Base-by-base conservation (phyloP, 2,888 invertebrate species). In the Arrhopalites spinosus region DNA sequence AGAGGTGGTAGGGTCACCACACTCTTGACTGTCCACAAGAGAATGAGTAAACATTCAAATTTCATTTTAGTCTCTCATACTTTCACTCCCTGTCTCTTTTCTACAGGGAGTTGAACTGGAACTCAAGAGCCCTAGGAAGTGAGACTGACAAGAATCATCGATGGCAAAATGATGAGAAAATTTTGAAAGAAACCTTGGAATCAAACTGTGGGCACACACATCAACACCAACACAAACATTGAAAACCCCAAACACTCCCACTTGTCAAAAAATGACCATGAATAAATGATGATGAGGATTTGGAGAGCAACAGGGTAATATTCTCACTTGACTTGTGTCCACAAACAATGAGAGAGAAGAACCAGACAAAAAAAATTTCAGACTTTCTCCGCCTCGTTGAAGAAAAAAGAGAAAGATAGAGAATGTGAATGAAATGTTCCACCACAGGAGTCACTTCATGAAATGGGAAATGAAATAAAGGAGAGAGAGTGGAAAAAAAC, bases 1-100 rank as follows among this genome's bases (percentile, higher is more conserved):
- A 81, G 78, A 73, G 78, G 78, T 45, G 81, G 81, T 47, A 81
- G 79, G 25, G 75, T 68, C 27, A 75, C 71, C 36, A 77, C 78
- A 67, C 63, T 79, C 69, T 78, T 78, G 67, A 78, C 76, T 53
- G 76, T 78, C 78, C 79, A 81, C 47, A 75, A 20, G 43, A 72
- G 27, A 7, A 64, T 13, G 27, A 72, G 47, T 43, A 66, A 66
- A 80, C 56, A 71, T 71, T 71, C 71, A 23, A 71, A 71, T 56
- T 43, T 71, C 71, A 71, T 71, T 59, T 71, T 71, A 15, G 23
- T 29, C 43, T n/a, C 66, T n/a, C n/a, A 3, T 43, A 29, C 11
- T 66, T 5, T n/a, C n/a, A n/a, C n/a, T n/a, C n/a, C n/a, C 13
- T 29, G 8, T 23, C 25, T 17, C 15, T 27, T 20, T 15, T 15